Percentiles rank a stretch among this genome's conserved stretches.
Conservation (phyloP, 2,888 invertebrate species). For the Gari tellinella region DNA sequence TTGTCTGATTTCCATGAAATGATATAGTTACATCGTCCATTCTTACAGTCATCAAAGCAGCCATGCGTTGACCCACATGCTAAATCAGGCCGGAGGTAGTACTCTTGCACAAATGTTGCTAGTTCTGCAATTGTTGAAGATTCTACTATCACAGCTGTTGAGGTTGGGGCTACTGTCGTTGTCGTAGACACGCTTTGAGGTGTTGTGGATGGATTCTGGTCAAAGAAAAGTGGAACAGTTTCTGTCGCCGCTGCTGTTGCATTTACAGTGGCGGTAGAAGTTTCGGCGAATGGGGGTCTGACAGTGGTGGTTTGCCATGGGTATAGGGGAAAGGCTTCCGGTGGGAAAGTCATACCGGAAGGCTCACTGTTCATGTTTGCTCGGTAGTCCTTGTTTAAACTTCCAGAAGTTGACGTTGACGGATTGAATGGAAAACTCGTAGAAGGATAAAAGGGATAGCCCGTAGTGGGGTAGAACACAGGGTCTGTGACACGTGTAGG, state of each 20-base stretch:
- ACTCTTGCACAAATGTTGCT: background rate
- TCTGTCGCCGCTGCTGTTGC: conserved; percentile 6
- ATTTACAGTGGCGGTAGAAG: too few species aligned
- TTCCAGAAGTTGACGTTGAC: too few species aligned
- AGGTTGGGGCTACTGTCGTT: conserved; percentile 16
- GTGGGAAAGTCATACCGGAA: background rate
- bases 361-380: too few species aligned
- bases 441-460: background rate
- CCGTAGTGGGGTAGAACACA: background rate
- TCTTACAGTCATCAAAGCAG: conserved; percentile 79
- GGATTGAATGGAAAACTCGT: background rate
- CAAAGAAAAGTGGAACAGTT: background rate
- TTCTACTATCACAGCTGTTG: background rate
- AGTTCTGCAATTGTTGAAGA: too few species aligned
- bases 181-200: conserved; percentile 12
- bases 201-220: background rate
- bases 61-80: conserved; percentile 78
- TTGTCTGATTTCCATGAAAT: conserved; percentile 77
- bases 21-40: conserved; percentile 71
- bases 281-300: too few species aligned
- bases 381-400: too few species aligned
- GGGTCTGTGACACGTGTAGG: too few species aligned
- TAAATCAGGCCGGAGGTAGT: conserved; percentile 35
- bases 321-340: conserved; percentile 1
- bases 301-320: background rate